Evolutionary conservation across 2,888 invertebrate species (phyloP), one percentile per base, ranked within the genome.

Genomic region (Drosophila macrothrix): DNA sequence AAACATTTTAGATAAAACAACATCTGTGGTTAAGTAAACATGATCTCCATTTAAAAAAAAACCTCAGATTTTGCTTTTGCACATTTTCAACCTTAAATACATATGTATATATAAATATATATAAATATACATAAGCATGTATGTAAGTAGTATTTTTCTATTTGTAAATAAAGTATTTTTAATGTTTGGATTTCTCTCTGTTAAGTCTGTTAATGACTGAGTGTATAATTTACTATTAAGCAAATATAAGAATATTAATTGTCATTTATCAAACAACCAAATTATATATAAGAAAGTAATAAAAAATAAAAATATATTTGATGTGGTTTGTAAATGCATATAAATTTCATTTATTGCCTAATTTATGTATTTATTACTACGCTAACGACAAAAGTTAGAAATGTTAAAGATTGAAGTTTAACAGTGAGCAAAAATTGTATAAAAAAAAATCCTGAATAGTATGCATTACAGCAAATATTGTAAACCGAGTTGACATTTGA

Each of bases 311-410:
- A 16, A 49, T 28, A 12, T 39, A 31, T 2, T 52, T 35, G 10
- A 31, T 25, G 22, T 46, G 22, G 7, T 1, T 41, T 61, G 3
- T 65, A 75, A 78, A 61, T 72, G 61, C 61, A 9, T 2, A 25
- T 46, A 53, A 39, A 22, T 43, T n/a, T 22, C 16, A 25, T 7
- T 9, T 25, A 5, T 41, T 41, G 10, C 4, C 28, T 58, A 39
- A n/a, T 22, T 29, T 5, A 10, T 22, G 37, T n/a, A 28, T 35
- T 16, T 9, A 33, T 33, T 54, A 22, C 22, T 22, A 54, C 33
- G 14, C 31, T 53, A 31, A n/a, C 22, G 22, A 9, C 22, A 22
- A 33, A 39, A 22, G 14, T 33, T 4, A 22, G 6, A 22, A 54
- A 35, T 33, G 16, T 53, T 33, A 7, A 14, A 31, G 4, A 22